phyloP scores from a whole-genome alignment of 2,888 invertebrate genomes.

The Acleris holmiana region DNA sequence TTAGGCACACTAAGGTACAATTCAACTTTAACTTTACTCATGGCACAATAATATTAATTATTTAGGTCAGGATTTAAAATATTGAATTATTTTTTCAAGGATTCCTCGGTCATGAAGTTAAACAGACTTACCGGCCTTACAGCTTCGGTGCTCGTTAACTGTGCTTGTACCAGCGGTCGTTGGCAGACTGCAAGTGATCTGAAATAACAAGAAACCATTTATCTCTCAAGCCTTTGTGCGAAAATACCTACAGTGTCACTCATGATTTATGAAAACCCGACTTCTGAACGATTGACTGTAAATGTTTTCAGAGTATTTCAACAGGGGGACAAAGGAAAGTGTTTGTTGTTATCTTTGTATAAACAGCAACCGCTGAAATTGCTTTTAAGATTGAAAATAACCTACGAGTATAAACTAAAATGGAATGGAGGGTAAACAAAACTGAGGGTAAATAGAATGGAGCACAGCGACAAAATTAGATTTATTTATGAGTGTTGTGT shows the following conservation, averaged over 20 bases:
- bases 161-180: slow-evolving; percentile 61
- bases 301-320: slow-evolving; percentile 20
- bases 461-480: too few species aligned
- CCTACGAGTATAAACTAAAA: neutral
- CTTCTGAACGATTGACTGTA: slow-evolving; percentile 25
- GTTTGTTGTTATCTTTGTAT: slow-evolving; percentile 16
- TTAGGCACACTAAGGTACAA: too few species aligned
- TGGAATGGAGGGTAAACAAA: neutral
- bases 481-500: too few species aligned
- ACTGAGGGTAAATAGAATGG: neutral
- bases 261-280: slow-evolving; percentile 16
- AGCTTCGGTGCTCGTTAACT: slow-evolving; percentile 63
- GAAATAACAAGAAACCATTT: slow-evolving; percentile 57
- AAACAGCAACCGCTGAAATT: slow-evolving; percentile 7
- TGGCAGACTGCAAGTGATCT: slow-evolving; percentile 66
- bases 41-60: too few species aligned
- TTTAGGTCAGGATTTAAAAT: neutral
- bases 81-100: neutral
- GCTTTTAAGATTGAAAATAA: slow-evolving; percentile 11
- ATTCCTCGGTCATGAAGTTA: neutral
- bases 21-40: too few species aligned
- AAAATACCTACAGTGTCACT: slow-evolving; percentile 14
- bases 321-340: slow-evolving; percentile 20
- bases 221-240: slow-evolving; percentile 14
- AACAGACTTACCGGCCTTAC: slow-evolving; percentile 63